Evolutionary conservation across 2,797 vertebrate species (phyloP).

Genomic region (Microctenopoma lineatum): DNA sequence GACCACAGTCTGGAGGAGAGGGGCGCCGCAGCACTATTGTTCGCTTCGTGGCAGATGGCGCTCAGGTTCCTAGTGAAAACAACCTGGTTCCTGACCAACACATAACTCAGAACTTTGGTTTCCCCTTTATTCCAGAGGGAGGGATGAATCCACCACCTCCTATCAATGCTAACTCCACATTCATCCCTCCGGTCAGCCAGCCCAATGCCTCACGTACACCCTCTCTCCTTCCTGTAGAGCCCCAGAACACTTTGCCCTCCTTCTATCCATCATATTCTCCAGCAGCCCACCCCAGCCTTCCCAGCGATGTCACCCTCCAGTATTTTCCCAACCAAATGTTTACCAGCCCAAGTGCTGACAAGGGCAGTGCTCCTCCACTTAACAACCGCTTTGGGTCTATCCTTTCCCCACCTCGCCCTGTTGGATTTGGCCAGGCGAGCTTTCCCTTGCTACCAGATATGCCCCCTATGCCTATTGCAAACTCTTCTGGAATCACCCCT

Average conservation of each 20-base stretch:
- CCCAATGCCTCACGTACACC: slow-evolving; percentile 90
- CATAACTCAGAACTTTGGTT: slow-evolving; percentile 95
- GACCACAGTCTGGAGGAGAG: slow-evolving; percentile 87
- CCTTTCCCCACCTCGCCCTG: slow-evolving; percentile 94
- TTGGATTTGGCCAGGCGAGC: slow-evolving; percentile 95
- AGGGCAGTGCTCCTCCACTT: slow-evolving; percentile 88
- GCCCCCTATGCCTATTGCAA: slow-evolving; percentile 95
- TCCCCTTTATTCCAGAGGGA: slow-evolving; percentile 94
- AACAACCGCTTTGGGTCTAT: slow-evolving; percentile 99
- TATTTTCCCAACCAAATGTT: slow-evolving; percentile 99
- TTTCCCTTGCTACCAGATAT: slow-evolving; percentile 98
- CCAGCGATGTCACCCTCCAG: slow-evolving; percentile 95
- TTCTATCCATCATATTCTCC: slow-evolving; percentile 98
- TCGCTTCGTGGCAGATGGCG: slow-evolving; percentile 92
- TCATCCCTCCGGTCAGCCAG: slow-evolving; percentile 96
- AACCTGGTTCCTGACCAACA: slow-evolving; percentile 92
- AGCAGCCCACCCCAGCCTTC: slow-evolving; percentile 95
- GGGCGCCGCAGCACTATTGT: slow-evolving; percentile 93
- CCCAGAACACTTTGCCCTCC: slow-evolving; percentile 95
- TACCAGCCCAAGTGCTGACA: slow-evolving; percentile 93
- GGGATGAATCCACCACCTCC: slow-evolving; percentile 94
- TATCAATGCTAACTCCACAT: slow-evolving; percentile 94
- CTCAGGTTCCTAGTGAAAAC: slow-evolving; percentile 89
- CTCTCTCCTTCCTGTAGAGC: slow-evolving; percentile 94
- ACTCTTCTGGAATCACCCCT: slow-evolving; percentile 89